phyloP scores from a whole-genome alignment of 2,797 vertebrate species.

The Danionella dracula region DNA sequence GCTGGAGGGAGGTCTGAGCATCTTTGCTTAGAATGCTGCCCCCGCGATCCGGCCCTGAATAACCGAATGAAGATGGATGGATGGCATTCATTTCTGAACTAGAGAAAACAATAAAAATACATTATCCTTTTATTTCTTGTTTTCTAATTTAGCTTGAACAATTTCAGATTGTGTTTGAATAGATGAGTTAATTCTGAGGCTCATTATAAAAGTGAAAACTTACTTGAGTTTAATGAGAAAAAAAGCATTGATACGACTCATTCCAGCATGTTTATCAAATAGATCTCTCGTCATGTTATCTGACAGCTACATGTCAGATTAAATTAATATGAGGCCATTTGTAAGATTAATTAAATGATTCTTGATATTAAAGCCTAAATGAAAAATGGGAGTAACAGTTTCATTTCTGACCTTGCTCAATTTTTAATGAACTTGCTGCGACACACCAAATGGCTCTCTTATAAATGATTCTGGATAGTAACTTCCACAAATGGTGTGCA shows the following conservation, averaged over 20 bases:
- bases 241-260: not conserved
- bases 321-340: constrained; percentile 61
- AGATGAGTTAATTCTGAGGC: too few relatives aligned
- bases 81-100: too few relatives aligned
- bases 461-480: constrained; percentile 64
- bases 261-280: constrained; percentile 46
- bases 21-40: too few relatives aligned
- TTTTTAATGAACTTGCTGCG: constrained; percentile 73
- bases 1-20: too few relatives aligned
- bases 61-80: too few relatives aligned
- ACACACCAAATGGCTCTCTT: constrained; percentile 57
- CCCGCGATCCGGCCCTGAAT: too few relatives aligned
- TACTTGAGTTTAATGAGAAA: not conserved
- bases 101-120: too few relatives aligned
- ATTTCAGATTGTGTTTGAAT: too few relatives aligned
- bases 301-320: constrained; percentile 52
- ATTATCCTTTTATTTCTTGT: too few relatives aligned
- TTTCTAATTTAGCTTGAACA: too few relatives aligned
- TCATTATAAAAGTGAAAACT: not conserved
- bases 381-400: constrained; percentile 69
- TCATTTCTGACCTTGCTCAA: constrained; percentile 77
- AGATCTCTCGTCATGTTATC: constrained; percentile 48
- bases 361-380: constrained; percentile 70
- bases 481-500: constrained; percentile 63
- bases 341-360: constrained; percentile 71